These are phyloP conservation scores for Arion vulgaris DNA, from an alignment of 1,140 invertebrate species.

Conservation along the genomic window DNA sequence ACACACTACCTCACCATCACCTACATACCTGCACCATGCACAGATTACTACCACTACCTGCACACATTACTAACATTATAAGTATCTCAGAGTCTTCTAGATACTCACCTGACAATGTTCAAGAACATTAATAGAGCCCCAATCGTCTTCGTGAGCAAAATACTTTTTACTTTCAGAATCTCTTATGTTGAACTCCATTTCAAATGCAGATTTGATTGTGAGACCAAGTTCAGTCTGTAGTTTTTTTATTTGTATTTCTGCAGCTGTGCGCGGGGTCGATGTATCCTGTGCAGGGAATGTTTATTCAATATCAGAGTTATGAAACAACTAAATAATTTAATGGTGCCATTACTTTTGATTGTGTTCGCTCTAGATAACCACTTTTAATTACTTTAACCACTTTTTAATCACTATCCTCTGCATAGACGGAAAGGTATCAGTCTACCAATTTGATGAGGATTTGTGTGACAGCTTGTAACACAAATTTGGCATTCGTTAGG, in stretches of 20 bases:
- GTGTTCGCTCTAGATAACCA: no score
- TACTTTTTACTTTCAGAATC: slow-evolving; percentile 17
- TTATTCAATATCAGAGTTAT: neutral
- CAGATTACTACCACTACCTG: neutral
- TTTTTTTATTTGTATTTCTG: slow-evolving; percentile 11
- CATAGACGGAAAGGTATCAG: no score
- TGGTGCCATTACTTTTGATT: no score
- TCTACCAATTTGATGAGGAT: no score
- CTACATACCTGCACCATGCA: no score
- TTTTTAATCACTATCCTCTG: no score
- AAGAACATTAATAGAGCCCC: neutral
- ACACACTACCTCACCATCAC: no score
- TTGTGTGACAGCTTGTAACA: no score
- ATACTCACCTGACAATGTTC: neutral
- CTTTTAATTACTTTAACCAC: no score
- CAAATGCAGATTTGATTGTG: slow-evolving; percentile 23
- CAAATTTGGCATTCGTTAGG: no score
- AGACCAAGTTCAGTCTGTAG: slow-evolving; percentile 19
- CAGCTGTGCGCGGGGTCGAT: slow-evolving; percentile 5
- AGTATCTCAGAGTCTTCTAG: neutral
- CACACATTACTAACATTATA: neutral
- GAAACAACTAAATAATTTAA: no score
- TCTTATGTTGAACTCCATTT: slow-evolving; percentile 27
- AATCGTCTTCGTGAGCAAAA: neutral
- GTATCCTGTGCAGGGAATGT: neutral